Evolutionary conservation across 2,797 vertebrate genomes (phyloP).

Genomic region (Fratercula arctica): DNA sequence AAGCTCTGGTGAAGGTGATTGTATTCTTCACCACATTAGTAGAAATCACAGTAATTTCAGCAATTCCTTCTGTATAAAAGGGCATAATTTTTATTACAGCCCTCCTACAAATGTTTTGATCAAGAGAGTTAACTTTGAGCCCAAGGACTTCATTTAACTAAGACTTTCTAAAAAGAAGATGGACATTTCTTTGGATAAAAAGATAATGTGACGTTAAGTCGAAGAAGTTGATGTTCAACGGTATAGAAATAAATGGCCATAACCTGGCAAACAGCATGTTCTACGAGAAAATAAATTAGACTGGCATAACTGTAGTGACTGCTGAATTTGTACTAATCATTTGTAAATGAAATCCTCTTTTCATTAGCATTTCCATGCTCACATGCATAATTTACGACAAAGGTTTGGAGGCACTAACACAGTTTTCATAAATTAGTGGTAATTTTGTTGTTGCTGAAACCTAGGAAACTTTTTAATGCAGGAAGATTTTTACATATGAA

Average conservation of each 20-base stretch:
- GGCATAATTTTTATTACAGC: not conserved
- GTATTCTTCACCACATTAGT: not conserved
- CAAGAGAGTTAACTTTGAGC: not conserved
- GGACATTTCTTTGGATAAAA: not conserved
- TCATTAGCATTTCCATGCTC: constrained; percentile 69
- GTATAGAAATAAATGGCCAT: constrained; percentile 38
- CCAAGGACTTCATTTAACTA: not conserved
- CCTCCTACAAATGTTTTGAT: not conserved
- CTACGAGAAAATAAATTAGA: constrained; percentile 56
- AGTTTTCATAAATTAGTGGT: constrained; percentile 59
- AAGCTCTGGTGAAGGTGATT: not conserved
- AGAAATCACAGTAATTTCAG: not conserved
- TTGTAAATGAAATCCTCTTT: constrained; percentile 69
- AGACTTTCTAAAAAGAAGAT: not conserved
- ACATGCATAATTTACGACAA: constrained; percentile 65
- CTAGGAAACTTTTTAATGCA: constrained; percentile 37
- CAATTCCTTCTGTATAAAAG: not conserved
- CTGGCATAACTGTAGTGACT: constrained; percentile 23
- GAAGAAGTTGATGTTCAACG: not conserved
- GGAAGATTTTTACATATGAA: constrained; percentile 16
- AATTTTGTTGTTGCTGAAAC: constrained; percentile 67
- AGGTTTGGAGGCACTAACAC: constrained; percentile 62
- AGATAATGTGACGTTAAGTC: constrained; percentile 18
- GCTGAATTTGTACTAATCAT: constrained; percentile 70
- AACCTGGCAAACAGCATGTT: constrained; percentile 51